phyloP scores from a whole-genome alignment of 2,888 invertebrate genomes.

The Antitype chi region DNA sequence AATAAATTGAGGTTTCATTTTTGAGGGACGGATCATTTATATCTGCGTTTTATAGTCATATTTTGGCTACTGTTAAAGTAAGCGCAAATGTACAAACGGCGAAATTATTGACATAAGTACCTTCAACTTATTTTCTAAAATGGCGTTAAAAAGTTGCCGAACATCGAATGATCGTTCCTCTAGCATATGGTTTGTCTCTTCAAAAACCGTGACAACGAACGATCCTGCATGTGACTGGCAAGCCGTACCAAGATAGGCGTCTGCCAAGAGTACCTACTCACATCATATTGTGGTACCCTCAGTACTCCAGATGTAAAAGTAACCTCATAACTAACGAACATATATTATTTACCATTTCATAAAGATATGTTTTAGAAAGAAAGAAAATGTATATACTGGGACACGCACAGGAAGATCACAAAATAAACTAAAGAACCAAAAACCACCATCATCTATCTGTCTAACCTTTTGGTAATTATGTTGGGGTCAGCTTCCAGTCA shows the following conservation, averaged over 20 bases:
- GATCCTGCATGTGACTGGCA: neutral
- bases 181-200: neutral
- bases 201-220: neutral
- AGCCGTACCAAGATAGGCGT: conserved; percentile 11
- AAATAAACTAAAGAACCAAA: neutral
- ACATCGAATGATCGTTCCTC: too few species aligned
- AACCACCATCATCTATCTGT: too few species aligned
- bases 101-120: neutral
- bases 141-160: neutral
- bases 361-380: neutral
- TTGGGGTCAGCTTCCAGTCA: too few species aligned
- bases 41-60: neutral
- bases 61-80: neutral
- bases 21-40: conserved; percentile 57
- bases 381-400: neutral
- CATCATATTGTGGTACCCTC: neutral
- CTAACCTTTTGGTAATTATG: too few species aligned
- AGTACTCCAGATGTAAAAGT: neutral
- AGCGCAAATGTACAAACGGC: neutral
- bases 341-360: too few species aligned
- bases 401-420: neutral
- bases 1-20: conserved; percentile 57
- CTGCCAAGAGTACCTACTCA: conserved; percentile 21
- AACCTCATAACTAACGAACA: neutral
- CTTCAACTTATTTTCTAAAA: neutral